These are phyloP conservation scores for Myotis pilosus DNA, from an alignment of 2,797 vertebrate species.

Conservation along the genomic window DNA sequence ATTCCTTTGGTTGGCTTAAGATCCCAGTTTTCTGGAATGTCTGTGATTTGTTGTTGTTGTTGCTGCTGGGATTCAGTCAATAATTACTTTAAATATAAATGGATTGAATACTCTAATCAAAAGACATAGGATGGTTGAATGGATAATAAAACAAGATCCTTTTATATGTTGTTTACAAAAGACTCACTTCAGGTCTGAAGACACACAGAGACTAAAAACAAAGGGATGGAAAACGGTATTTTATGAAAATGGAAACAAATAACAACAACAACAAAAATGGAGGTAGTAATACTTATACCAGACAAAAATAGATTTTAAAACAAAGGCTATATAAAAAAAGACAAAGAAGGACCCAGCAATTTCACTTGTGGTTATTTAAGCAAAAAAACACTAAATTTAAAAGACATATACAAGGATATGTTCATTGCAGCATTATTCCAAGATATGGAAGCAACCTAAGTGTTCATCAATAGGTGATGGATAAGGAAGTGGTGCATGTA, in stretches of 20 bases:
- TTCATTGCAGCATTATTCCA: too few species aligned
- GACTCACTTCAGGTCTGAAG: not conserved
- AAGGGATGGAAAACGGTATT: too few species aligned
- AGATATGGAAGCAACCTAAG: not conserved
- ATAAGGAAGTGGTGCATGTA: not conserved
- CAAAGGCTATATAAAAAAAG: not conserved
- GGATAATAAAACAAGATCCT: not conserved
- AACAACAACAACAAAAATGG: too few species aligned
- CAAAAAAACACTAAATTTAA: not conserved
- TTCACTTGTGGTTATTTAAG: not conserved
- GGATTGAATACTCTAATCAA: not conserved
- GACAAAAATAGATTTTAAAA: not conserved
- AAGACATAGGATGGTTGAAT: not conserved
- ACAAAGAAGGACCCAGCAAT: not conserved
- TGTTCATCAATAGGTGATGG: not conserved
- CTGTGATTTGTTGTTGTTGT: too few species aligned
- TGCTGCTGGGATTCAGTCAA: too few species aligned
- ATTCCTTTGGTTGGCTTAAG: too few species aligned
- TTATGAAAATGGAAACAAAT: too few species aligned
- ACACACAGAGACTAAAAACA: not conserved
- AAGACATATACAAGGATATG: too few species aligned
- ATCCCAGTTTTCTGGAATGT: too few species aligned
- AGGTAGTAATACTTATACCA: too few species aligned
- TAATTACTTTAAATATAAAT: too few species aligned
- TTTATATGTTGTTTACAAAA: not conserved